Evolutionary conservation across 2,888 invertebrate species (phyloP).

Genomic region (Drosophila borealis): DNA sequence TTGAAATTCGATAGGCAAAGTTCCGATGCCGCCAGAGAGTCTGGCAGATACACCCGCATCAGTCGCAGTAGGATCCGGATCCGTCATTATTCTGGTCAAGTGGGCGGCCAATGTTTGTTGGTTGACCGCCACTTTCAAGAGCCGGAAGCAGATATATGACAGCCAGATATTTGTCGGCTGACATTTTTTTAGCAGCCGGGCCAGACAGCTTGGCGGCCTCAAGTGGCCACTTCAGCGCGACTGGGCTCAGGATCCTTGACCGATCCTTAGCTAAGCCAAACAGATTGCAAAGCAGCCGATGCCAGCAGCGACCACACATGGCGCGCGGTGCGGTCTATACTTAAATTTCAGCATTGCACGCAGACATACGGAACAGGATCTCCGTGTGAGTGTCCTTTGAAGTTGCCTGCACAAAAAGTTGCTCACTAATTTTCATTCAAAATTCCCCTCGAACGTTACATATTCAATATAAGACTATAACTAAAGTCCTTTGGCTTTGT

Average conservation of each 20-base stretch:
- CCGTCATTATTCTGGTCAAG: slow-evolving; percentile 53
- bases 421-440: background rate
- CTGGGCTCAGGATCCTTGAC: slow-evolving; percentile 11
- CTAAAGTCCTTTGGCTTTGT: background rate
- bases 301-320: slow-evolving; percentile 56
- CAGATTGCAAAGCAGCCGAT: background rate
- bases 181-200: background rate
- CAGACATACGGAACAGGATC: slow-evolving; percentile 46
- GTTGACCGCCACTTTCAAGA: slow-evolving; percentile 65
- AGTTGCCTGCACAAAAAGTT: slow-evolving; percentile 25
- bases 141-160: slow-evolving; percentile 60
- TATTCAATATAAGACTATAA: background rate
- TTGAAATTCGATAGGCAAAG: slow-evolving; percentile 72
- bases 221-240: slow-evolving; percentile 68
- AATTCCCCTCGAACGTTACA: background rate
- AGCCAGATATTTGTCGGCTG: slow-evolving; percentile 37
- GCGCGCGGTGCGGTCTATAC: slow-evolving; percentile 14
- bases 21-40: slow-evolving; percentile 64
- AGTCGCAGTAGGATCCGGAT: slow-evolving; percentile 37
- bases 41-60: slow-evolving; percentile 45
- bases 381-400: slow-evolving; percentile 39
- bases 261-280: slow-evolving; percentile 1
- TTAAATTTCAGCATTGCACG: slow-evolving; percentile 26
- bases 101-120: slow-evolving; percentile 68
- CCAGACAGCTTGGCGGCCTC: slow-evolving; percentile 75